Evolutionary conservation across 2,797 vertebrate species (phyloP).

Genomic region (Varecia variegata): DNA sequence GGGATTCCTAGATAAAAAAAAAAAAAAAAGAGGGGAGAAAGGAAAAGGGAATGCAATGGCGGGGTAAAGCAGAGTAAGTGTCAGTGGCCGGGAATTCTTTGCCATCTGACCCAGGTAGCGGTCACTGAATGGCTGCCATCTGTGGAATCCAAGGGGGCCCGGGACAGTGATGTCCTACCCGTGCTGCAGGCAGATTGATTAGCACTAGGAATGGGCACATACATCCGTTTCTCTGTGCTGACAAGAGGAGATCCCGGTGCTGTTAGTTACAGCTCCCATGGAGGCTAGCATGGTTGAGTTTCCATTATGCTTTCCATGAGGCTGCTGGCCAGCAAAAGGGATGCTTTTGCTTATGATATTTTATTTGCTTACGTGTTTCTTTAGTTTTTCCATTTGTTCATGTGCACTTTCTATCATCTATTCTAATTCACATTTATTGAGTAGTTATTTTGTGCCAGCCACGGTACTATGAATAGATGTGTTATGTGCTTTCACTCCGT

Average conservation of each 20-base stretch:
- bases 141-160: neutral
- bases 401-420: neutral
- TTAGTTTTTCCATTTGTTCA: neutral
- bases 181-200: neutral
- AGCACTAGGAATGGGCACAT: neutral
- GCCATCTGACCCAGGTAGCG: neutral
- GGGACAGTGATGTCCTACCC: neutral
- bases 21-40: neutral
- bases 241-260: neutral
- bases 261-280: neutral
- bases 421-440: neutral
- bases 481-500: neutral
- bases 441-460: neutral
- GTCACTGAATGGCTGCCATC: neutral
- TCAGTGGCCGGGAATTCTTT: neutral
- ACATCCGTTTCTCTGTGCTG: neutral
- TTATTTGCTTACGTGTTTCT: neutral
- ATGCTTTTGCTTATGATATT: neutral
- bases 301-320: neutral
- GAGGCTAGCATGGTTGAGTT: neutral
- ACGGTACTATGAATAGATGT: neutral
- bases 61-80: neutral
- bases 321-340: neutral
- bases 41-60: neutral
- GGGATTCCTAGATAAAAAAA: constrained; percentile 51